Base-by-base conservation (phyloP, 2,888 invertebrate species). In the Tortrix viridana region DNA sequence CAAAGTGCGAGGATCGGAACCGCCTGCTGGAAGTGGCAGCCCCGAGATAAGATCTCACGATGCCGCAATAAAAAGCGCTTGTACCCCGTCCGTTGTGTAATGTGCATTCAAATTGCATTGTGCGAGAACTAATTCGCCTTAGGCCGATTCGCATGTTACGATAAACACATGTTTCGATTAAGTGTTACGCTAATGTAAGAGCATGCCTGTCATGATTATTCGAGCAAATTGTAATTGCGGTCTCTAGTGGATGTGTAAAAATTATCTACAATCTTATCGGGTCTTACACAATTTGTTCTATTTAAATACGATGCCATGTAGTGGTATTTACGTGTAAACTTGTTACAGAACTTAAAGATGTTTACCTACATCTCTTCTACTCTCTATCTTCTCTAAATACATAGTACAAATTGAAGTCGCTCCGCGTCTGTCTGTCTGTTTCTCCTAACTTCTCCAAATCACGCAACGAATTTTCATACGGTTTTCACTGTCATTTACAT, bases 71-170 rank as follows among this genome's bases (percentile, higher is more conserved):
- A 92, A 92, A 91, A 90, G 89, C 87, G 82, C 85, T 84, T 84
- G 89, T 90, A 89, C 89, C 85, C 88, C 87, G 90, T 89, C 87
- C 88, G 91, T 90, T 91, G 92, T 91, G 91, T 91, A 91, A 92
- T 91, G 89, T 90, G 90, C 92, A 91, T 91, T 91, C 90, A 91
- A 92, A 92, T 92, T 92, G 92, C 92, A 92, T 92, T 91, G 91
- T 92, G 90, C 90, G 91, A 89, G 89, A 92, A 89, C 91, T 92
- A 91, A 92, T 91, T 91, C 90, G 89, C 89, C 87, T 89, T 88
- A 90, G 89, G 89, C 88, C 84, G 91, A 91, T 91, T 88, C 88
- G 87, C 88, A 86, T 85, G 88, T 88, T 86, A 84, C 90, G 90
- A 90, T 92, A 90, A 91, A 91, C 90, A 90, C 84, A 90, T 91